phyloP scores from a whole-genome alignment of 2,797 vertebrate genomes.

The Anabas testudineus region DNA sequence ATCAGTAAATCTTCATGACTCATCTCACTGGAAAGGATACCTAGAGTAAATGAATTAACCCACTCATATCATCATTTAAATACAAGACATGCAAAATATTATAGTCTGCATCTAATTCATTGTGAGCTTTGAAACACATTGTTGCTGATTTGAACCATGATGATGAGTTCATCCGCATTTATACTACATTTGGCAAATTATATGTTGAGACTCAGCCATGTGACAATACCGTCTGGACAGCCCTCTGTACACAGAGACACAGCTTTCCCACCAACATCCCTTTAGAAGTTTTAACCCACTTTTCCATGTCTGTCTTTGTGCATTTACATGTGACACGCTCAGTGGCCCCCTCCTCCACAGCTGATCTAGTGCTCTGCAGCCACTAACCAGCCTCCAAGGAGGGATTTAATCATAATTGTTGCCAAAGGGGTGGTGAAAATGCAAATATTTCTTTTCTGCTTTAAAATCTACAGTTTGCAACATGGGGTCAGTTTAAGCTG shows the following conservation, averaged over 20 bases:
- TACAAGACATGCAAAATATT: background rate
- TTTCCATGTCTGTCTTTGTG: slow-evolving; percentile 6
- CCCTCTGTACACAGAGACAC: background rate
- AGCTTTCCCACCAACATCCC: background rate
- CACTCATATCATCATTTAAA: no score
- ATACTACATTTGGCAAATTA: background rate
- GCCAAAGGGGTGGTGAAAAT: background rate
- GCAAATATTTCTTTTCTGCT: background rate
- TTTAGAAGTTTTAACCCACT: slow-evolving; percentile 34
- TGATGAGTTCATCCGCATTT: background rate
- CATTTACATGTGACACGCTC: slow-evolving; percentile 16
- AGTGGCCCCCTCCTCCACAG: slow-evolving; percentile 4
- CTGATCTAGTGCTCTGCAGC: slow-evolving; percentile 18
- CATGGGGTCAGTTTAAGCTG: slow-evolving; percentile 3
- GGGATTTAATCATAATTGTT: slow-evolving; percentile 28
- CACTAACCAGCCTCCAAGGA: slow-evolving; percentile 15
- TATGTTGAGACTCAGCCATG: background rate
- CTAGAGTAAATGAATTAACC: no score
- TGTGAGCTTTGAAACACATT: background rate
- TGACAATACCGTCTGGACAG: slow-evolving; percentile 3
- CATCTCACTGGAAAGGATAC: background rate
- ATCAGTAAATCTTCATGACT: background rate
- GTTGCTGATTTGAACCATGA: no score
- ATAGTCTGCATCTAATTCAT: background rate
- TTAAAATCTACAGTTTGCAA: slow-evolving; percentile 18